phyloP scores from a whole-genome alignment of 2,797 vertebrate species.

The Echeneis naucrates region DNA sequence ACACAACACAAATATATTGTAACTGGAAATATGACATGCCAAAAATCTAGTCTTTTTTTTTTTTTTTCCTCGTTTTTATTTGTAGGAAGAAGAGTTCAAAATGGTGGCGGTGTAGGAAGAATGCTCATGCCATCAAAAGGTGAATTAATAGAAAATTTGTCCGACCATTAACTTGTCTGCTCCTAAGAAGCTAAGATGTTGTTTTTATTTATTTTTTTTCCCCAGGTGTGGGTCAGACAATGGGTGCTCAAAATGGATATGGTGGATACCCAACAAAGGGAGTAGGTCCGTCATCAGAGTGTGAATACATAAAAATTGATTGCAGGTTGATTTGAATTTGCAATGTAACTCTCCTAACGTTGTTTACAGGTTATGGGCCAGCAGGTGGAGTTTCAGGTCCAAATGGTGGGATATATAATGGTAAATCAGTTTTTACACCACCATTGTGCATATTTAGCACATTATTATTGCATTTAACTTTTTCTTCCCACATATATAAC shows the following conservation, averaged over 20 bases:
- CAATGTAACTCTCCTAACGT: neutral
- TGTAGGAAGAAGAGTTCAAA: conserved; percentile 63
- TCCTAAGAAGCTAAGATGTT: neutral
- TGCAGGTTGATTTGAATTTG: neutral
- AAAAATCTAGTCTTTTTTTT: neutral
- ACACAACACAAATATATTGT: neutral
- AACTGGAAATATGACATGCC: neutral
- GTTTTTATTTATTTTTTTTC: neutral
- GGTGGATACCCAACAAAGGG: conserved; percentile 68
- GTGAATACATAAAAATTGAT: neutral
- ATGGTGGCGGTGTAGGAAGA: conserved; percentile 52
- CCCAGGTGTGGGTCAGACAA: conserved; percentile 62
- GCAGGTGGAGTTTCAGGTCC: conserved; percentile 14
- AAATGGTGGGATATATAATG: conserved; percentile 37
- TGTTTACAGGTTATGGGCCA: conserved; percentile 23
- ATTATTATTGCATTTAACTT: neutral
- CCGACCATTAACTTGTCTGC: neutral
- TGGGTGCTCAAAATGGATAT: conserved; percentile 60
- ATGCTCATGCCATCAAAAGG: conserved; percentile 74
- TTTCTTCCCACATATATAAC: neutral
- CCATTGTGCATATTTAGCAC: neutral
- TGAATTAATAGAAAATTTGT: conserved; percentile 24
- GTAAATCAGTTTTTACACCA: neutral
- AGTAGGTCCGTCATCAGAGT: conserved; percentile 55
- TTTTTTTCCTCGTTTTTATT: conserved; percentile 3